These are phyloP conservation scores for Tachystola acroxantha DNA, from an alignment of 2,888 invertebrate species.

Conservation along the genomic window DNA sequence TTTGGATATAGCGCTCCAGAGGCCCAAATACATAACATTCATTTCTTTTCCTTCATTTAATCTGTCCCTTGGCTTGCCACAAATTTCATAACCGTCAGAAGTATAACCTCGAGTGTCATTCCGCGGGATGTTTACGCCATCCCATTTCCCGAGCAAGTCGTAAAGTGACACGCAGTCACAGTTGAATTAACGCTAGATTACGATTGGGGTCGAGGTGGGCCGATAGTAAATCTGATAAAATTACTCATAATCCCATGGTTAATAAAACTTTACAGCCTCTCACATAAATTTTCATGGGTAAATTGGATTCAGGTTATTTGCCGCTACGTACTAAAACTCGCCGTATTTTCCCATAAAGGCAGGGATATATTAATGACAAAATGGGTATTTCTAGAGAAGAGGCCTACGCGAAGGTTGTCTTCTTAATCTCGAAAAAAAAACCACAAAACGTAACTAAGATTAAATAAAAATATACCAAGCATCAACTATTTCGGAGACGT, in stretches of 20 bases:
- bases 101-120: constrained; percentile 5
- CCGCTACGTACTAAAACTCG: neutral
- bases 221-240: constrained; percentile 53
- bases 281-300: constrained; percentile 43
- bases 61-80: constrained; percentile 2
- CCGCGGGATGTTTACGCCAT: constrained; percentile 4
- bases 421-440: too few species aligned
- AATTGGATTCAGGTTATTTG: constrained; percentile 10
- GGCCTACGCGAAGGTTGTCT: too few species aligned
- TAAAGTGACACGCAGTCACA: constrained; percentile 48
- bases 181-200: constrained; percentile 50
- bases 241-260: constrained; percentile 35
- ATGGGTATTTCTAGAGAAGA: too few species aligned
- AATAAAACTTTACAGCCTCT: constrained; percentile 44
- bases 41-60: constrained; percentile 2
- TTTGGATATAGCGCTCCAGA: too few species aligned
- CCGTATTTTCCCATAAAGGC: too few species aligned
- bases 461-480: too few species aligned
- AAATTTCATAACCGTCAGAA: constrained; percentile 7
- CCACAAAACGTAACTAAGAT: too few species aligned
- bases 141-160: constrained; percentile 23
- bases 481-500: too few species aligned
- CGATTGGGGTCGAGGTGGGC: constrained; percentile 41
- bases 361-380: too few species aligned
- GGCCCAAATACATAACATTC: neutral